phyloP scores from a whole-genome alignment of 2,113 vertebrate species.

The Microtus ochrogaster region DNA sequence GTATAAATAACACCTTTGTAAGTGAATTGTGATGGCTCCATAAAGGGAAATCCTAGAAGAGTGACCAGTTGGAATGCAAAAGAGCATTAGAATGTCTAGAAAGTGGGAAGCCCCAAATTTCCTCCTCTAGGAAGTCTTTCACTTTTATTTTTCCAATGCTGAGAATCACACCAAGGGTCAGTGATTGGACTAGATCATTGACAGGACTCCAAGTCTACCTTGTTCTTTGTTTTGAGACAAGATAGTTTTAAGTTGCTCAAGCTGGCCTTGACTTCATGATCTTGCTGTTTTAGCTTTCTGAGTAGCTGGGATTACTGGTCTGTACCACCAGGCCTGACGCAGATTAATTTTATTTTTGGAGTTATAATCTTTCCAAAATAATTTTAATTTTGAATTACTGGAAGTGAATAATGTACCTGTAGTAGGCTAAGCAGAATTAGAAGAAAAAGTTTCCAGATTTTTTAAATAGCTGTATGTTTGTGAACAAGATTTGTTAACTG shows the following conservation, averaged over 20 bases:
- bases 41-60: constrained; percentile 42
- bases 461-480: background rate
- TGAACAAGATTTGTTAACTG: background rate
- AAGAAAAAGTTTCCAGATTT: background rate
- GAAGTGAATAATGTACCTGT: background rate
- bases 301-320: background rate
- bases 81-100: background rate
- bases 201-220: background rate
- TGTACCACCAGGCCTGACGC: background rate
- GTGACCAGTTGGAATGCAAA: constrained; percentile 23
- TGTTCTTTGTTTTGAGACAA: background rate
- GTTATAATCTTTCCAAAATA: constrained; percentile 50
- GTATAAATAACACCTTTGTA: constrained; percentile 4
- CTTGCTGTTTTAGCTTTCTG: background rate
- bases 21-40: constrained; percentile 32
- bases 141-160: background rate
- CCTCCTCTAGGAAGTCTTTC: background rate
- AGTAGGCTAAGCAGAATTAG: constrained; percentile 6
- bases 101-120: constrained; percentile 9
- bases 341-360: constrained; percentile 51
- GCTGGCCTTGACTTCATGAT: background rate
- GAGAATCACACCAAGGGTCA: background rate
- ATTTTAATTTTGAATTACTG: constrained; percentile 46
- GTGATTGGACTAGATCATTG: background rate
- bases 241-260: background rate